Evolutionary conservation across 2,888 invertebrate species (phyloP), one percentile per base, ranked within the genome.

Genomic region (Teinopalpus imperialis): DNA sequence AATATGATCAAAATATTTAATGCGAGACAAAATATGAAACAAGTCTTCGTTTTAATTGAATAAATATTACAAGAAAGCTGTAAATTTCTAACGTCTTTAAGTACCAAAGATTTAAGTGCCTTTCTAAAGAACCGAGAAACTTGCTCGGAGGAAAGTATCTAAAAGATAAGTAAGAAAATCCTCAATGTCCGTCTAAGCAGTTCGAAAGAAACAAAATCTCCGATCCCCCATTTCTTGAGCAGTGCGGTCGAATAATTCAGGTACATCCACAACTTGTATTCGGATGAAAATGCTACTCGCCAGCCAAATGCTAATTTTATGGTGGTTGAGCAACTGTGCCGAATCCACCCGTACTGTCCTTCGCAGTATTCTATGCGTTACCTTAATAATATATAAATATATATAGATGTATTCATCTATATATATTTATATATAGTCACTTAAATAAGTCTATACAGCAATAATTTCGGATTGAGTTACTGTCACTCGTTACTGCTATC

Each of bases 301-400:
- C 78, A 77, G 74, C 79, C 80, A 79, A 89, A 89, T 89, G 88
- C 87, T 87, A 89, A 89, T 89, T 89, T 89, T 88, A 88, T 89
- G 88, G 86, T 83, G 83, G 88, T 80, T 85, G 87, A 82, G 79
- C 85, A 87, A 88, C 77, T 86, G 80, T 82, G 81, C 80, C 81
- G 79, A 79, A 77, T 72, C 73, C 68, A 71, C 69, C 74, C 76
- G 66, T 66, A 63, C 75, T 81, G 81, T 82, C 85, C 80, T 78
- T 74, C 72, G 73, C 80, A 78, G 77, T 79, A 74, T 73, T 75
- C 75, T 81, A 78, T 73, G 80, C 86, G 74, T 81, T 80, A 76
- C 77, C 78, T 78, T 79, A 79, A 80, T 80, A 81, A 81, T 81
- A 78, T 80, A n/a, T n/a, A n/a, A n/a, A n/a, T n/a, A n/a, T n/a